Evolutionary conservation across 2,113 vertebrate species (phyloP), one percentile per base, ranked within the genome.

Genomic region (Natator depressus): DNA sequence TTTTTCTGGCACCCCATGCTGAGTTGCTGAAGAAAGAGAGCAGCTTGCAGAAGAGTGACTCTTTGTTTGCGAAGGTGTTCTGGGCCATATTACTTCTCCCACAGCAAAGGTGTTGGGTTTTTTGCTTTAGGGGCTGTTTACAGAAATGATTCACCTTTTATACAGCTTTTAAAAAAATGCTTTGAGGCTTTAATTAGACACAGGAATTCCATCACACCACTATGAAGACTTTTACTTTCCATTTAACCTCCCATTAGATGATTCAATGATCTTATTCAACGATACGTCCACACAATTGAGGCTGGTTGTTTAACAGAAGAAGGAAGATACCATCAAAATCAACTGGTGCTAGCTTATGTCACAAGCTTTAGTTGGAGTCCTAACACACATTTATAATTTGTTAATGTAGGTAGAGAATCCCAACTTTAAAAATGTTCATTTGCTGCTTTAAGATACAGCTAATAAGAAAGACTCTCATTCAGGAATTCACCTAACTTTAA

Each of bases 1-100:
- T 94, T 94, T 96, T 96, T 94, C 97, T 94, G 91, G 85, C 95
- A 96, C 97, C 98, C 94, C 98, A 94, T 94, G 98, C 98, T 97
- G 98, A 90, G 98, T 91, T 51, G 91, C 92, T 80, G 84, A 91
- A 87, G 88, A 93, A 95, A 96, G 85, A 59, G 29, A 91, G 90
- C 49, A 79, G 46, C 84, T 93, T 0, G 49, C 12, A 96, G 92
- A 95, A 96, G 90, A 83, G 80, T 10, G 78, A 53, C 55, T 95
- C 91, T 94, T 98, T 97, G 98, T 97, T 97, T 97, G 96, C 82
- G 83, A 90, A 97, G 94, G 90, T 96, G 94, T 93, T 97, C 27
- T 93, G 88, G 86, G 47, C 62, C 27, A 5, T 91, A 94, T 89
- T 94, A 96, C 93, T 90, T 87, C 90, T 89, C 94, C 96, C 93